Evolutionary conservation across 2,888 invertebrate genomes (phyloP).

Genomic region (Liposcelis brunnea): DNA sequence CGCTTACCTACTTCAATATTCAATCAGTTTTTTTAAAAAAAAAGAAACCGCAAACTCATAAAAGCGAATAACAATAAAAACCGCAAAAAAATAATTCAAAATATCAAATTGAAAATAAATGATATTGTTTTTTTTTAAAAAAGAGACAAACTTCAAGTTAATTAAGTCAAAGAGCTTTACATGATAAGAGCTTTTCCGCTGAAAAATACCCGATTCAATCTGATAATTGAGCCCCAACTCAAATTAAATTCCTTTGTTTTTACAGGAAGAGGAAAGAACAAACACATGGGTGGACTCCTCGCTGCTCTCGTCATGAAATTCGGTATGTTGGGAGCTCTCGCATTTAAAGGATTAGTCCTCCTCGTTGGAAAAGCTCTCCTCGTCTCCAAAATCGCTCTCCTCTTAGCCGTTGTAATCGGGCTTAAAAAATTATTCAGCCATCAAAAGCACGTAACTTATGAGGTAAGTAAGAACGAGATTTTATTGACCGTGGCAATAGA

Average conservation of each 20-base stretch:
- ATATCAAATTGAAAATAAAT: too few relatives aligned
- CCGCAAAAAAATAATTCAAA: too few relatives aligned
- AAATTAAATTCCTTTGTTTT: conserved; percentile 12
- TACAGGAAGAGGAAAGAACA: conserved; percentile 43
- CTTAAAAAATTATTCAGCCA: conserved; percentile 65
- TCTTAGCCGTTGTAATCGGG: conserved; percentile 63
- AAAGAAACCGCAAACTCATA: too few relatives aligned
- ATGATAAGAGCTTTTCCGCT: too few relatives aligned
- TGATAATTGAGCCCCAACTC: too few relatives aligned
- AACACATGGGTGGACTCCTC: conserved; percentile 54
- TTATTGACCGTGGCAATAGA: neutral
- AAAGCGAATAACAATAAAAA: too few relatives aligned
- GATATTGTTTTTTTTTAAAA: too few relatives aligned
- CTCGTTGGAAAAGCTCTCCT: conserved; percentile 72
- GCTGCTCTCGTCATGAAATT: conserved; percentile 65
- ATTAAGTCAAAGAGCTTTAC: too few relatives aligned
- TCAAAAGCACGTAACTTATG: conserved; percentile 55
- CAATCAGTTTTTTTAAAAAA: too few relatives aligned
- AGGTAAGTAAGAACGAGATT: conserved; percentile 28
- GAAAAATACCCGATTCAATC: too few relatives aligned
- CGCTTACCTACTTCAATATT: too few relatives aligned
- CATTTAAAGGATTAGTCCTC: conserved; percentile 62
- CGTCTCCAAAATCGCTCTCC: conserved; percentile 66
- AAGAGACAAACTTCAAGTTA: too few relatives aligned
- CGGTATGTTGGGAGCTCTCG: conserved; percentile 59